Base-by-base conservation (phyloP, 2,888 invertebrate species). In the Boloria euphrosyne region DNA sequence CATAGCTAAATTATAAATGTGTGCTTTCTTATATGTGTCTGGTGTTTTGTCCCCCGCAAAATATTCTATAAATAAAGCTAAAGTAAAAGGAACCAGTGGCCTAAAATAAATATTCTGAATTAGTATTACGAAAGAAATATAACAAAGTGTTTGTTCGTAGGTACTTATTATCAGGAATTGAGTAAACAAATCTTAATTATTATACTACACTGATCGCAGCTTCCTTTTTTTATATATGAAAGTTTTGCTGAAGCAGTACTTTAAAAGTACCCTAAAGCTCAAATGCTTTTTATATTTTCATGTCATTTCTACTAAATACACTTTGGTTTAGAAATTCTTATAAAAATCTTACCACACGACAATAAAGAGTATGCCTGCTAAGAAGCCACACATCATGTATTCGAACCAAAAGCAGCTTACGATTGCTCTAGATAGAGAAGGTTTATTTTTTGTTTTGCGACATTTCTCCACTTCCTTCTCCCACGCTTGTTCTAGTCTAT, bases 401-500 rank as follows among this genome's bases (percentile, higher is more conserved):
- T 94, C 92, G 66, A 92, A 81, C 75, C 94, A 92, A 83, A 95
- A 95, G 10, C 94, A 93, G 72, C 93, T 93, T 50, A 92, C 78
- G 63, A 95, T 92, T 6, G 94, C 95, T 71, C 84, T 93, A 5
- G 93, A 81, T 53, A 95, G 85, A 57, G 94, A 94, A 0, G 96
- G 95, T 67, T 93, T 90, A 46, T 83, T 82, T n/a, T 92, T 91
- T 57, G 83, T 81, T 67, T 84, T 84, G 57, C 89, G 86, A 0
- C 94, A 92, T 52, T 80, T 82, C 54, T 85, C 81, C 18, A 94
- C 71, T 81, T 95, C 95, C 49, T 87, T 81, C 53, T 93, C 85
- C 96, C 95, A 96, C 65, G 94, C 94, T 89, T 89, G 90, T 82
- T 95, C 95, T 49, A 96, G 85, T 17, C 89, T 88, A 80, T 95